Conservation (phyloP, 1,140 invertebrate species). For the Aphaenogaster rudis region DNA sequence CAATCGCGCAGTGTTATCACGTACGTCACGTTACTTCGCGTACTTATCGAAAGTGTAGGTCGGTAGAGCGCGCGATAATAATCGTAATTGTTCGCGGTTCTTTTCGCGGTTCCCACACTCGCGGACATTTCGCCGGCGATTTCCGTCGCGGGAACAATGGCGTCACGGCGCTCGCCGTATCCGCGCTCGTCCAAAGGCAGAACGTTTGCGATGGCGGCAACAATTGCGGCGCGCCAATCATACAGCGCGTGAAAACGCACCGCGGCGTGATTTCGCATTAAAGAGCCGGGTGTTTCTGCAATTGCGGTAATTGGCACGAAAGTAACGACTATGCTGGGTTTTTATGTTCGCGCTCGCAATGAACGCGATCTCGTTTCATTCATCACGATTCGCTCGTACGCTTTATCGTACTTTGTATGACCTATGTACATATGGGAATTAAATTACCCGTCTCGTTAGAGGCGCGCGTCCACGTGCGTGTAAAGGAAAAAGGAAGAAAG, state of each 20-base stretch:
- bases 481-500: neutral
- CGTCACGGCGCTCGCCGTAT: neutral
- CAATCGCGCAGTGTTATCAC: neutral
- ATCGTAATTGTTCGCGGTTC: slow-evolving; percentile 52
- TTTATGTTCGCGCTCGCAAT: slow-evolving; percentile 4
- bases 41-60: neutral
- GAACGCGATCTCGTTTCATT: slow-evolving; percentile 38
- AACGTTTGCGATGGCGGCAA: slow-evolving; percentile 35
- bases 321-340: slow-evolving; percentile 63
- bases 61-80: slow-evolving; percentile 11
- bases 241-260: slow-evolving; percentile 41
- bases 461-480: slow-evolving; percentile 1
- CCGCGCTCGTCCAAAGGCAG: neutral
- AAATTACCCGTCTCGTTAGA: slow-evolving; percentile 52
- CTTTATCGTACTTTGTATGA: slow-evolving; percentile 5
- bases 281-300: slow-evolving; percentile 67
- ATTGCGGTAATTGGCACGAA: slow-evolving; percentile 76
- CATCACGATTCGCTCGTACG: slow-evolving; percentile 3
- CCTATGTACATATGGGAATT: slow-evolving; percentile 32
- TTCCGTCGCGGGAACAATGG: slow-evolving; percentile 68
- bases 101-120: slow-evolving; percentile 31
- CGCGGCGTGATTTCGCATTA: slow-evolving; percentile 67
- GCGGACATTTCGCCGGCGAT: slow-evolving; percentile 27
- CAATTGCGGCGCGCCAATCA: slow-evolving; percentile 47
- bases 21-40: neutral